These are phyloP conservation scores for Ammodytes marinus DNA, from an alignment of 2,113 vertebrate species.

Conservation along the genomic window DNA sequence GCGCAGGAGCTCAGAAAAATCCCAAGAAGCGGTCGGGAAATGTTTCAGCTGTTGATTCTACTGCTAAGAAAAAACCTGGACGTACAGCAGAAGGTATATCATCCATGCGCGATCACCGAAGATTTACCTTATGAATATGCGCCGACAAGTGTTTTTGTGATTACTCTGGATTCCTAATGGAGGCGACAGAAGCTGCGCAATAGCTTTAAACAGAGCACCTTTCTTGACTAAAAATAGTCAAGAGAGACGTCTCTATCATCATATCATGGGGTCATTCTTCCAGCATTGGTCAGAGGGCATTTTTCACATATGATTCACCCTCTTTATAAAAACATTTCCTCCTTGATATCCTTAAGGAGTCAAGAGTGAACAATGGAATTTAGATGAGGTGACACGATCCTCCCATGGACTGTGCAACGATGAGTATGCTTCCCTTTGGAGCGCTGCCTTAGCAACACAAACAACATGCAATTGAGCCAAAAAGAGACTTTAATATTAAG, in stretches of 20 bases:
- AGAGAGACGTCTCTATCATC: neutral
- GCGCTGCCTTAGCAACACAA: conserved; percentile 4
- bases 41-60: too few species aligned
- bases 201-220: neutral
- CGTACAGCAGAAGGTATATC: too few species aligned
- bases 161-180: too few species aligned
- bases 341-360: conserved; percentile 11
- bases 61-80: too few species aligned
- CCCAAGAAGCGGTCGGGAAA: too few species aligned
- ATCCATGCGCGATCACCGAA: too few species aligned
- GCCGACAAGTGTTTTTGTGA: too few species aligned
- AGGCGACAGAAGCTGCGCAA: too few species aligned
- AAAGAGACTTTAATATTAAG: neutral
- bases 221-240: conserved; percentile 18
- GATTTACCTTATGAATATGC: too few species aligned
- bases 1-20: too few species aligned
- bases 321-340: conserved; percentile 10
- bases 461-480: neutral
- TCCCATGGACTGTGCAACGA: conserved; percentile 16
- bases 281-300: neutral
- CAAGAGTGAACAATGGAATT: conserved; percentile 45
- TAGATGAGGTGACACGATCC: conserved; percentile 31
- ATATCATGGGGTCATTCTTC: neutral
- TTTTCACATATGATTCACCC: conserved; percentile 46
- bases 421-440: conserved; percentile 17